Conservation (phyloP, 1,140 invertebrate genomes). For the Bombyx mori region ASM3026992v2 NC_085109.1:9568501-9569000, state of each 20-base stretch:
- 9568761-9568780: not conserved
- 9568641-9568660: conserved; percentile 45
- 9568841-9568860: too few relatives aligned
- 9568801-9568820: too few relatives aligned
- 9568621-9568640: conserved; percentile 44
- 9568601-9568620: conserved; percentile 51
- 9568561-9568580: too few relatives aligned
- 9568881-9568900: conserved; percentile 18
- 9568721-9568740: not conserved
- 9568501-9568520: too few relatives aligned
- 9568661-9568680: conserved; percentile 54
- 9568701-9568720: conserved; percentile 22
- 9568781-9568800: too few relatives aligned
- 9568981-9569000: conserved; percentile 75
- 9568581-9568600: not conserved
- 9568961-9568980: conserved; percentile 80
- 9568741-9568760: not conserved
- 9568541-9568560: too few relatives aligned
- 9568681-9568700: conserved; percentile 35
- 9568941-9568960: conserved; percentile 77
- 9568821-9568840: too few relatives aligned
- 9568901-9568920: conserved; percentile 73
- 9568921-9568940: conserved; percentile 76
- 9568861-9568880: too few relatives aligned
- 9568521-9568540: too few relatives aligned